Evolutionary conservation across 2,888 invertebrate genomes (phyloP).

Genomic region (Pegoplata infirma): DNA sequence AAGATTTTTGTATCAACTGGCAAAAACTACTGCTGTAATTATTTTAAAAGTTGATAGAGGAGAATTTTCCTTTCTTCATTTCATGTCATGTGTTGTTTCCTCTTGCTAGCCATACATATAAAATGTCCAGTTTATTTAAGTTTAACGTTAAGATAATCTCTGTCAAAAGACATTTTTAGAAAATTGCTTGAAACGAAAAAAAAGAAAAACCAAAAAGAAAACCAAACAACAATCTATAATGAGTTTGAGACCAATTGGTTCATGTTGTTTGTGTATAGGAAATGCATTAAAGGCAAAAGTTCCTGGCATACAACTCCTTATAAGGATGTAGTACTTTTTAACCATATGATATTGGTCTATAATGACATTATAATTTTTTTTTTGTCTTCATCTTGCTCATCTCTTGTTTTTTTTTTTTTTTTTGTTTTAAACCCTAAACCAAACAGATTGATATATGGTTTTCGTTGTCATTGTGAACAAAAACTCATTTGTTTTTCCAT

Average conservation of each 20-base stretch:
- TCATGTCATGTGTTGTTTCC: slow-evolving; percentile 13
- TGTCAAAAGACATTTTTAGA: slow-evolving; percentile 74
- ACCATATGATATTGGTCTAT: slow-evolving; percentile 65
- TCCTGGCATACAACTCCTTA: too few relatives aligned
- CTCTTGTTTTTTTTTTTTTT: slow-evolving; percentile 3
- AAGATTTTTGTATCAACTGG: not conserved
- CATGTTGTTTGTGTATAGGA: slow-evolving; percentile 3
- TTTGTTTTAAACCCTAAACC: slow-evolving; percentile 47
- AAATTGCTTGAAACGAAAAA: slow-evolving; percentile 68
- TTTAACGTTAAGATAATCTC: slow-evolving; percentile 74
- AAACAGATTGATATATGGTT: slow-evolving; percentile 63
- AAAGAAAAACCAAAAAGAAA: slow-evolving; percentile 31
- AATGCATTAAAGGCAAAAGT: slow-evolving; percentile 27
- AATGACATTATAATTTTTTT: slow-evolving; percentile 77
- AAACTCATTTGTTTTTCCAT: slow-evolving; percentile 55
- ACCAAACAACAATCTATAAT: slow-evolving; percentile 38
- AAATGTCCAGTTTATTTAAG: slow-evolving; percentile 64
- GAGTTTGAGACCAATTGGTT: slow-evolving; percentile 34
- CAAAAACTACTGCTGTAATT: too few relatives aligned
- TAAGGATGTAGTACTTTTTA: not conserved
- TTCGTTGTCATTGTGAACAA: slow-evolving; percentile 57
- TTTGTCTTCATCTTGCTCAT: slow-evolving; percentile 44
- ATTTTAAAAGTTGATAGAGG: not conserved
- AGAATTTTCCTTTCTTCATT: slow-evolving; percentile 1
- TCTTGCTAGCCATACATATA: slow-evolving; percentile 33